A percentile compares a stretch with the other conserved stretches of the same genome.
Conservation (phyloP, 2,888 invertebrate genomes). For the Mythimna pallens region DNA sequence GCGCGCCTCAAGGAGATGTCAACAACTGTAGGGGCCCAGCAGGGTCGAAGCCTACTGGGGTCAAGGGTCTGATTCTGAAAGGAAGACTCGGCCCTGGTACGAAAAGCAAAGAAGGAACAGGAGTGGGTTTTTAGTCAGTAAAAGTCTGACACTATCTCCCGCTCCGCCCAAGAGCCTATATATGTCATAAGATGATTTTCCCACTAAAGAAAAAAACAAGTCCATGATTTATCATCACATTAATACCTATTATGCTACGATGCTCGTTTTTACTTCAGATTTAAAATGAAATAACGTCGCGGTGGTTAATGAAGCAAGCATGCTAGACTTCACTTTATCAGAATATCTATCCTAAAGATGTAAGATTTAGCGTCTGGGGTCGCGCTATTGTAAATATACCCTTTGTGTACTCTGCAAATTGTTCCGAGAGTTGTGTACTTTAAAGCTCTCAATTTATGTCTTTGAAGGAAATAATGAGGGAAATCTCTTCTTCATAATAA, state of each 20-base stretch:
- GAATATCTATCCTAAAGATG: neutral
- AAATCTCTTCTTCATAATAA: no score
- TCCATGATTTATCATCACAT: neutral
- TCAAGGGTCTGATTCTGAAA: no score
- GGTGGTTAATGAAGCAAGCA: neutral
- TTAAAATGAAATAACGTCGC: neutral
- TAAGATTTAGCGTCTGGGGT: slow-evolving; percentile 11
- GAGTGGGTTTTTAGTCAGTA: no score
- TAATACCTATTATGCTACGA: neutral
- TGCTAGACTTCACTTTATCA: slow-evolving; percentile 5
- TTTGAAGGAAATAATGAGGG: neutral
- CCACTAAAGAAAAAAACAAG: no score
- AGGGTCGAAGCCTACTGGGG: no score
- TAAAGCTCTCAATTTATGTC: neutral
- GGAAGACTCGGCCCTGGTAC: no score
- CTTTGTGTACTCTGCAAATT: neutral
- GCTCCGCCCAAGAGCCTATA: no score
- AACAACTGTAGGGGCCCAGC: no score
- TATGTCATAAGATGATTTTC: no score
- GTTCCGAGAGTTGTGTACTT: neutral
- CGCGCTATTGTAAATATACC: slow-evolving; percentile 3
- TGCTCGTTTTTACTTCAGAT: neutral
- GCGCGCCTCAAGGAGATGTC: no score
- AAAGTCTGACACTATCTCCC: no score
- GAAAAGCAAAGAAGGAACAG: no score